Evolutionary conservation across 2,113 vertebrate genomes (phyloP).

Genomic region (Rhipidura dahli): DNA sequence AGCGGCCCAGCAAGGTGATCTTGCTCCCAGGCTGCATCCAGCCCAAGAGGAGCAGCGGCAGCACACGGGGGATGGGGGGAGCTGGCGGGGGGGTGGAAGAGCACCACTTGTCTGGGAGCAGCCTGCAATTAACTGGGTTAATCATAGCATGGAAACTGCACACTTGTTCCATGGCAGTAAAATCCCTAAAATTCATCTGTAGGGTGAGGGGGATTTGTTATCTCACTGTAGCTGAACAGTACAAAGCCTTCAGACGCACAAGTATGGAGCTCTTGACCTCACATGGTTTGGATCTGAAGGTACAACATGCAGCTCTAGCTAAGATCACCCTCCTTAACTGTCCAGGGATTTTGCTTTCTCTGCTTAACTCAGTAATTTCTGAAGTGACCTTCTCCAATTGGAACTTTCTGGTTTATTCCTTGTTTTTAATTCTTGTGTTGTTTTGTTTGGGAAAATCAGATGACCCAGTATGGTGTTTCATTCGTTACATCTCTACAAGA

Average conservation of each 20-base stretch:
- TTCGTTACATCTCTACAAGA: background rate
- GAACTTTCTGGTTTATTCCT: background rate
- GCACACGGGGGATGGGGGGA: rapidly evolving
- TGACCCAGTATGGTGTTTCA: background rate
- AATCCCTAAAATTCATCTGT: background rate
- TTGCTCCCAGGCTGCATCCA: background rate
- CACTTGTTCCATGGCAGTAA: background rate
- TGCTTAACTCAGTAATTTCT: background rate
- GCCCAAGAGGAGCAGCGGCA: background rate
- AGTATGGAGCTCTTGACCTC: background rate
- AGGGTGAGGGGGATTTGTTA: background rate
- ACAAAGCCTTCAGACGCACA: background rate
- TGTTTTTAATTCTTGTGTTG: background rate
- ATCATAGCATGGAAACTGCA: background rate
- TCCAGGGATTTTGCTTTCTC: background rate
- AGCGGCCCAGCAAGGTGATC: background rate
- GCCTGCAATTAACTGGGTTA: background rate
- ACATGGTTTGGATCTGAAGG: background rate
- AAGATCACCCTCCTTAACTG: background rate
- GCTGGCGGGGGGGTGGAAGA: too few species aligned
- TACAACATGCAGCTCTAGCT: rapidly evolving
- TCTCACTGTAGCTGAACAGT: background rate
- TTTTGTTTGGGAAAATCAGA: background rate
- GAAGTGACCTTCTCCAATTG: background rate
- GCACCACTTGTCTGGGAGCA: background rate